A percentile compares a stretch with the other conserved stretches of the same genome.
Conservation (phyloP, 2,113 vertebrate species). For the Antigone vipio region DNA sequence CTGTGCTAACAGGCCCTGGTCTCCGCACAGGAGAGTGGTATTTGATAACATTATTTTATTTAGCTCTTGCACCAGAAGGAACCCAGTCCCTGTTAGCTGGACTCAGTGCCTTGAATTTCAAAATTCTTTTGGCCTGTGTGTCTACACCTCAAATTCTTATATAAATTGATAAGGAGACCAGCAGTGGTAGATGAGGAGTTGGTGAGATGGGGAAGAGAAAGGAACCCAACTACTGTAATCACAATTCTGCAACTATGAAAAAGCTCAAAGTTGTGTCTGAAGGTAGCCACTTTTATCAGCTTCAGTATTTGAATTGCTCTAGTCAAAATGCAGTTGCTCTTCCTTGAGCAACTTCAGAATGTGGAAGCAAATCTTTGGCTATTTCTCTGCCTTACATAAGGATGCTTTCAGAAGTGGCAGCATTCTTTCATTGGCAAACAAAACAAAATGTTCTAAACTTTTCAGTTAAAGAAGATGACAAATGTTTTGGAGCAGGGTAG, state of each 20-base stretch:
- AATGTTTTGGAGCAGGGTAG: background rate
- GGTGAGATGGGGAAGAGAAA: background rate
- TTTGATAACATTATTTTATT: background rate
- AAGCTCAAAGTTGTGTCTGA: background rate
- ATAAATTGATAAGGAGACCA: background rate
- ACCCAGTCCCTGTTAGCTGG: background rate
- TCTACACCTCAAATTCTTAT: background rate
- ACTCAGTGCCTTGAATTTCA: background rate
- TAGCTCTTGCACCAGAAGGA: background rate
- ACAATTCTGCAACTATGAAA: background rate
- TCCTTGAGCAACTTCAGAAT: background rate
- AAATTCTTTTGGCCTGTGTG: background rate
- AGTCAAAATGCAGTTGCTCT: background rate
- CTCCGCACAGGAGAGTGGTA: background rate
- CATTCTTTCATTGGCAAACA: background rate
- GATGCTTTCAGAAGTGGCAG: background rate
- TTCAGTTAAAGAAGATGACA: background rate
- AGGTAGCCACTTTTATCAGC: background rate
- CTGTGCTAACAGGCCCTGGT: background rate
- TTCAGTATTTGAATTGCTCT: background rate
- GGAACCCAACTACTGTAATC: background rate
- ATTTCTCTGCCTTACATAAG: background rate
- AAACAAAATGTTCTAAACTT: background rate
- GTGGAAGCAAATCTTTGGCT: background rate
- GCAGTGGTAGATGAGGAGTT: background rate